Evolutionary conservation across 2,113 vertebrate genomes (phyloP).

Genomic region (Hypanus sabinus): DNA sequence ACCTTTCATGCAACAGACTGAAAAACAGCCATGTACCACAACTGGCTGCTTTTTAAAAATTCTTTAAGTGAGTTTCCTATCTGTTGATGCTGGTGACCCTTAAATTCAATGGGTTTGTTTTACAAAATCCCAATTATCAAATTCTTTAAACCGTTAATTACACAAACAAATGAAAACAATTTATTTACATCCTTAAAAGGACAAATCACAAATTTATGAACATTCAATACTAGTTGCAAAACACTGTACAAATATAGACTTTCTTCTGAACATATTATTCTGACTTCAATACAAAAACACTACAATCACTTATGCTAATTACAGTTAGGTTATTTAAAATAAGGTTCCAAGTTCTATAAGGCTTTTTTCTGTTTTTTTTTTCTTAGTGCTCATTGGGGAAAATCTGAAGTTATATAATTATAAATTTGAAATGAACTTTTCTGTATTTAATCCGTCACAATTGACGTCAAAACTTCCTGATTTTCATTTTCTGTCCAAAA

Average conservation of each 20-base stretch:
- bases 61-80: too few species aligned
- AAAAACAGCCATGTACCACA: too few species aligned
- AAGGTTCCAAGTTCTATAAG: not conserved
- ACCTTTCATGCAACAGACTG: too few species aligned
- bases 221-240: slow-evolving; percentile 35
- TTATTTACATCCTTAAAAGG: slow-evolving; percentile 33
- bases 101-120: too few species aligned
- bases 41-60: too few species aligned
- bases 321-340: slow-evolving; percentile 21
- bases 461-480: not conserved
- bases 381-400: not conserved
- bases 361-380: not conserved
- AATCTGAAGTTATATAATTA: not conserved
- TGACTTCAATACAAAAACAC: slow-evolving; percentile 23
- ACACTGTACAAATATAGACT: slow-evolving; percentile 36
- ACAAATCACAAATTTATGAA: slow-evolving; percentile 11
- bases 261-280: slow-evolving; percentile 1
- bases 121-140: not conserved
- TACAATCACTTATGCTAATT: slow-evolving; percentile 29
- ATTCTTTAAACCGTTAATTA: not conserved
- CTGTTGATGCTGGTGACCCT: too few species aligned
- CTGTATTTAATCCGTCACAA: not conserved
- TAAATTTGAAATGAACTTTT: not conserved
- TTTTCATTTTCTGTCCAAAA: not conserved
- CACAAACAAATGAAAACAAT: slow-evolving; percentile 21